Conservation (phyloP, 2,113 vertebrate species). For the Aegypius monachus region DNA sequence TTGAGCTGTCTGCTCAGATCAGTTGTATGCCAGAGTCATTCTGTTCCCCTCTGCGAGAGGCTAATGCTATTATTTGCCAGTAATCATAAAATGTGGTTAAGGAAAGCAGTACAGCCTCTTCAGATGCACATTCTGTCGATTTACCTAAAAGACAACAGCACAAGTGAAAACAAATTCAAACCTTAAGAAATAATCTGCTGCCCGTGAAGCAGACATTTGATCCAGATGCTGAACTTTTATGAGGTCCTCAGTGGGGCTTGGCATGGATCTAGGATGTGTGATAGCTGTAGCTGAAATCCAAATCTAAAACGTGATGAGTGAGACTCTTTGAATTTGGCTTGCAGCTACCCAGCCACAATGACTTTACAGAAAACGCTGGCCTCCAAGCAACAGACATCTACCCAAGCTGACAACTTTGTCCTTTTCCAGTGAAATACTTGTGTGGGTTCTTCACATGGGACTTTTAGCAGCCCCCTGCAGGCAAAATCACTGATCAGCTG, state of each 20-base stretch:
- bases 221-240: not conserved
- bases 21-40: not conserved
- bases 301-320: not conserved
- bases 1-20: not conserved
- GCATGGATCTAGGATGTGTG: not conserved
- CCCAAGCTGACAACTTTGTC: not conserved
- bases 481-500: not conserved
- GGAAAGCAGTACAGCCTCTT: not conserved
- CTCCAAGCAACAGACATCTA: not conserved
- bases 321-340: not conserved
- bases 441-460: accelerated
- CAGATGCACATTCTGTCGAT: not conserved
- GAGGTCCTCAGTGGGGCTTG: not conserved
- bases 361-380: not conserved
- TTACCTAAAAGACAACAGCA: not conserved
- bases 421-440: not conserved
- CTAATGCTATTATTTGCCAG: not conserved
- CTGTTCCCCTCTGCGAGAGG: not conserved
- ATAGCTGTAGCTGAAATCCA: not conserved
- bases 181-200: not conserved
- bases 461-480: not conserved
- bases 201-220: not conserved
- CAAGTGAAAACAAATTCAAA: not conserved
- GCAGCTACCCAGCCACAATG: not conserved
- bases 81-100: not conserved